Conservation (phyloP, 2,888 invertebrate species). For the Dryocosmus kuriphilus region DNA sequence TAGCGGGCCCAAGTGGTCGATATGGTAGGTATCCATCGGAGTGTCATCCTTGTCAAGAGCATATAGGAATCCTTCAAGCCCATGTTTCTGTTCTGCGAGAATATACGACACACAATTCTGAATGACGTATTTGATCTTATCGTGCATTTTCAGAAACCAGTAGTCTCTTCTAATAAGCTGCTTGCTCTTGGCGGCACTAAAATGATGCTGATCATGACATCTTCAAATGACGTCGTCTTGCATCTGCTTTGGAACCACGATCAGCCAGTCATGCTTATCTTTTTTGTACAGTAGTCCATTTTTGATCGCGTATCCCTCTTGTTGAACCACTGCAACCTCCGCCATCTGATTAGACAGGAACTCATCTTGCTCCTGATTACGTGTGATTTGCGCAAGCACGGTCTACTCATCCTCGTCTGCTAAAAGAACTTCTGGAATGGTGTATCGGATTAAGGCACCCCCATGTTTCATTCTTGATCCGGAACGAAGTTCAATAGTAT, state of each 20-base stretch:
- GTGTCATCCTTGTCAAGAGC: slow-evolving; percentile 41
- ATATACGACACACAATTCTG: slow-evolving; percentile 56
- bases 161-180: slow-evolving; percentile 49
- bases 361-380: too few relatives aligned
- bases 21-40: slow-evolving; percentile 52
- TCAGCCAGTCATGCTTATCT: too few relatives aligned
- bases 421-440: too few relatives aligned
- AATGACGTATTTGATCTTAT: slow-evolving; percentile 46
- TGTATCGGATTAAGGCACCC: too few relatives aligned
- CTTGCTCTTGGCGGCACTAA: slow-evolving; percentile 46
- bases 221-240: too few relatives aligned
- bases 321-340: not conserved
- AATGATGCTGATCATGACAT: not conserved
- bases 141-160: slow-evolving; percentile 46
- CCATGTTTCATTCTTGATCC: too few relatives aligned
- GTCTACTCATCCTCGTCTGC: too few relatives aligned
- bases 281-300: too few relatives aligned
- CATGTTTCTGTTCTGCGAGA: slow-evolving; percentile 50
- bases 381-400: too few relatives aligned
- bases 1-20: slow-evolving; percentile 52
- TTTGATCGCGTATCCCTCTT: too few relatives aligned
- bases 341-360: not conserved
- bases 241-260: too few relatives aligned
- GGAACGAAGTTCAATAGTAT: too few relatives aligned
- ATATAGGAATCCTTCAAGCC: slow-evolving; percentile 51